Evolutionary conservation across 2,797 vertebrate genomes (phyloP), one percentile per base, ranked within the genome.

Genomic region (Danionella dracula): DNA sequence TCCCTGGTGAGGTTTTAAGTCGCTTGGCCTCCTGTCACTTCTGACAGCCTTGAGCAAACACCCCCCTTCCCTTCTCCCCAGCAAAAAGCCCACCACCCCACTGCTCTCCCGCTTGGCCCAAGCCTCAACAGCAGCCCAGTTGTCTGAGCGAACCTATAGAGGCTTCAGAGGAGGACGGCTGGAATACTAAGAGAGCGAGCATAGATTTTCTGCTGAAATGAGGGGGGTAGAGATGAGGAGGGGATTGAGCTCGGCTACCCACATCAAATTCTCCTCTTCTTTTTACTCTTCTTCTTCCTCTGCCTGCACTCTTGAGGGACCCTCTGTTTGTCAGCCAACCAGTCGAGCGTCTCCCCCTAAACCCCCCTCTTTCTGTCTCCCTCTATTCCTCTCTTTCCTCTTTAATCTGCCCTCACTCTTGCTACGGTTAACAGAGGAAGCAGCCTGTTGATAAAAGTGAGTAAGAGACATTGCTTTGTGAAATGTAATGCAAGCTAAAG

Each of bases 261-360:
- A 86, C 87, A 88, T 90, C 88, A 89, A 87, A 87, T 81, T 86
- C 84, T 77, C 78, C 84, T 86, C 81, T 73, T 83, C 70, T 84
- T 80, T 78, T 83, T 79, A 74, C 82, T 79, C 83, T 72, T 76
- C 68, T 76, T 86, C 81, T 85, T 56, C 83, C 81, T 84, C 81
- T 82, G 82, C 77, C 38, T 74, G 58, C 75, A 78, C 85, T 89
- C 87, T 89, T 79, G 87, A 81, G 88, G 85, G 87, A 90, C 86
- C 85, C 81, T 84, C 79, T 89, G 87, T 89, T 88, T 88, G 88
- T 90, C 88, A 90, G 86, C 86, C 82, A 87, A 83, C 81, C 86
- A 90, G 84, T 87, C 84, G 85, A 89, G 85, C 85, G 79, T 88
- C 83, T 85, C 84, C 61, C 79, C 78, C 75, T 83, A 83, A 82